A percentile compares a stretch with the other conserved stretches of the same genome.
These are phyloP conservation scores for Euborellia annulipes DNA, from an alignment of 1,140 invertebrate genomes.

Conservation along the genomic window DNA sequence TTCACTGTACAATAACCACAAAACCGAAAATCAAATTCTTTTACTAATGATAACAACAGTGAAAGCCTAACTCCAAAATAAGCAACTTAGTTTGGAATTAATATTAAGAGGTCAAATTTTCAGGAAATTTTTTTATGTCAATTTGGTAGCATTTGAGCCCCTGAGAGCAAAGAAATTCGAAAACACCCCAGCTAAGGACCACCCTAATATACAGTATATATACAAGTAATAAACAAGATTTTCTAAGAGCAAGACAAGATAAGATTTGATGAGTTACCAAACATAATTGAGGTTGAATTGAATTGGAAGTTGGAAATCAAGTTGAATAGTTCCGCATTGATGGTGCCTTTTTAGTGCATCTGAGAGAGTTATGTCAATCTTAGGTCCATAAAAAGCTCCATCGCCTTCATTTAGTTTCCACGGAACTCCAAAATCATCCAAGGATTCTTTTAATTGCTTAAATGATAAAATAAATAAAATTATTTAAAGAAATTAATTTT, in stretches of 20 bases:
- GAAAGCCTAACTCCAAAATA: too few species aligned
- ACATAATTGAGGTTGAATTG: slow-evolving; percentile 76
- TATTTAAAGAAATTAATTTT: background rate
- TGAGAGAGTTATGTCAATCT: slow-evolving; percentile 96
- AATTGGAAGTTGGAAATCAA: slow-evolving; percentile 94
- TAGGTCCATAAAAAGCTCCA: slow-evolving; percentile 98
- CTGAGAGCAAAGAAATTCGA: too few species aligned
- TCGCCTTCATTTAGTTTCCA: slow-evolving; percentile 88
- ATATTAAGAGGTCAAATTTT: too few species aligned
- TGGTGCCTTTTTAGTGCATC: slow-evolving; percentile 80
- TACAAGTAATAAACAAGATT: background rate
- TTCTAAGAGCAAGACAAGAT: too few species aligned
- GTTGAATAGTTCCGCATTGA: slow-evolving; percentile 96
- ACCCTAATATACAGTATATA: background rate
- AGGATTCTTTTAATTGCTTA: slow-evolving; percentile 63
- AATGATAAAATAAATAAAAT: slow-evolving; percentile 12
- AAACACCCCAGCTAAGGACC: too few species aligned
- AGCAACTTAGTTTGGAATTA: too few species aligned
- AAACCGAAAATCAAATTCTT: too few species aligned
- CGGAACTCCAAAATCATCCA: slow-evolving; percentile 68
- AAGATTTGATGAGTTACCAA: slow-evolving; percentile 32
- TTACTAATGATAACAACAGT: too few species aligned
- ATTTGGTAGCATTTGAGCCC: too few species aligned
- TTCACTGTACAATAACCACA: too few species aligned
- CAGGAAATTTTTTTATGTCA: too few species aligned